Evolutionary conservation across 2,888 invertebrate genomes (phyloP).

Genomic region (Diadromus collaris): DNA sequence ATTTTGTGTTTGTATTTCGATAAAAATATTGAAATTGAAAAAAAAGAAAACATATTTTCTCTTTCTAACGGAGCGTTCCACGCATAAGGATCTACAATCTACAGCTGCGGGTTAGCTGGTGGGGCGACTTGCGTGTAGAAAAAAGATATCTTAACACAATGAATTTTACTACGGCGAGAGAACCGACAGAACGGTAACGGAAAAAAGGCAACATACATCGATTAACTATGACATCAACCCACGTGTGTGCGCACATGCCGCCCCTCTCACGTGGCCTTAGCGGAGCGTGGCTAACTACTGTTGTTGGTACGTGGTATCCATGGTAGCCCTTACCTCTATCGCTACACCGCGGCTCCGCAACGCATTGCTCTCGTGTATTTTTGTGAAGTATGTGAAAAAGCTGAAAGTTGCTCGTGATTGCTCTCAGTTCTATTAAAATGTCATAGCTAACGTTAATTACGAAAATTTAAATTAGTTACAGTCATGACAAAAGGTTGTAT

Average conservation of each 20-base stretch:
- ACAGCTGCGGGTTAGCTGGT: neutral
- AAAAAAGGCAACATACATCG: conserved; percentile 19
- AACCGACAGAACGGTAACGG: neutral
- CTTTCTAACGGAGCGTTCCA: neutral
- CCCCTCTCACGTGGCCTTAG: conserved; percentile 41
- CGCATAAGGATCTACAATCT: neutral
- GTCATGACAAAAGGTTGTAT: neutral
- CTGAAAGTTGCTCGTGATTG: neutral
- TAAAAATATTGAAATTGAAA: neutral
- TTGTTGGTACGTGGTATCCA: conserved; percentile 50
- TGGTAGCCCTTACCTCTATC: conserved; percentile 36
- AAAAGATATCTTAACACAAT: neutral
- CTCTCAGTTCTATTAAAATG: neutral
- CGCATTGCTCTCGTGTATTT: conserved; percentile 2
- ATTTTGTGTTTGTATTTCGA: neutral
- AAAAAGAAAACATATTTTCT: neutral
- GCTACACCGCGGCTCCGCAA: neutral
- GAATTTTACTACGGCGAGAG: neutral
- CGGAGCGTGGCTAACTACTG: conserved; percentile 26
- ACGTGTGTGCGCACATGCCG: conserved; percentile 33
- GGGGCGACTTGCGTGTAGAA: neutral
- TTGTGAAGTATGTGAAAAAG: conserved; percentile 7
- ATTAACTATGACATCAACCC: conserved; percentile 29
- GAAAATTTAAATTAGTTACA: neutral
- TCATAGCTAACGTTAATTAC: neutral